A percentile compares a stretch with the other conserved stretches of the same genome.
phyloP scores from a whole-genome alignment of 1,140 invertebrate species.

The Drosophila chauvacae region DNA sequence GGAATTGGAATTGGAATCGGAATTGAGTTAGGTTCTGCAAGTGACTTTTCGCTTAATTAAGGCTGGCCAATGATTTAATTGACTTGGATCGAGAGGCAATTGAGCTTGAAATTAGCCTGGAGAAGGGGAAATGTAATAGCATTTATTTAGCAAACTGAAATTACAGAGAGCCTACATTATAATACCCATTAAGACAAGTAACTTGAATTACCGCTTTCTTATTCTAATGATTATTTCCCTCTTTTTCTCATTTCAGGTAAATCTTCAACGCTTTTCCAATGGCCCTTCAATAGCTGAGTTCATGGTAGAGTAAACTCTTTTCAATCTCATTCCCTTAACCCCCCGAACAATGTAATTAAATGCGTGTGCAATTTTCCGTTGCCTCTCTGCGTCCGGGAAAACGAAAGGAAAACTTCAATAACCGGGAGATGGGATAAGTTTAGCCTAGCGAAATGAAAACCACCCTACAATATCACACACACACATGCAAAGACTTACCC shows the following conservation, averaged over 20 bases:
- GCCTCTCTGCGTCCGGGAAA: conserved; percentile 18
- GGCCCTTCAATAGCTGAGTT: conserved; percentile 8
- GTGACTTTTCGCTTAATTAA: conserved; percentile 73
- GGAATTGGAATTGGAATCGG: conserved; percentile 27
- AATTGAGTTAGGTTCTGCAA: conserved; percentile 42
- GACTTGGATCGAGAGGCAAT: conserved; percentile 37
- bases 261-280: not conserved
- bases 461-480: conserved; percentile 48
- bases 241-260: conserved; percentile 61
- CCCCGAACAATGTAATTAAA: conserved; percentile 58
- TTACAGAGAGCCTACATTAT: not conserved
- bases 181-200: too few relatives aligned
- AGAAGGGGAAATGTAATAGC: not conserved
- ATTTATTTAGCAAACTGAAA: not conserved
- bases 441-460: conserved; percentile 50
- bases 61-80: conserved; percentile 66
- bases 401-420: conserved; percentile 62
- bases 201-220: not conserved
- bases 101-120: conserved; percentile 57
- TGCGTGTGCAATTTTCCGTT: conserved; percentile 47
- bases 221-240: conserved; percentile 1
- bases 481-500: conserved; percentile 50
- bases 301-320: conserved; percentile 34
- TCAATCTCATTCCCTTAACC: conserved; percentile 24
- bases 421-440: conserved; percentile 38